Evolutionary conservation across 2,797 vertebrate species (phyloP).

Genomic region (Miichthys miiuy): DNA sequence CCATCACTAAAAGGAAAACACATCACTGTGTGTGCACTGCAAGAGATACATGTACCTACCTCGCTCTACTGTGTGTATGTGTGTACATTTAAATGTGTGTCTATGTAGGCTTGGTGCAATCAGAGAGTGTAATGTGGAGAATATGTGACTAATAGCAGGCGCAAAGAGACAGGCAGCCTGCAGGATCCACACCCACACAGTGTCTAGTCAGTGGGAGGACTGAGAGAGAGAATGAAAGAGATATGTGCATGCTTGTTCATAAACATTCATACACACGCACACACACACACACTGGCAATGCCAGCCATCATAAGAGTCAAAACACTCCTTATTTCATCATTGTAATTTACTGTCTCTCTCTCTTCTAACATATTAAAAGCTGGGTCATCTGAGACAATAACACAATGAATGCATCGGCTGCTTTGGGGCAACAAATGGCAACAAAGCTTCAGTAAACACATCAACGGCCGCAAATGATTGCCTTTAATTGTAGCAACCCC

Average conservation of each 20-base stretch:
- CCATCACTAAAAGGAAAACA: conserved; percentile 45
- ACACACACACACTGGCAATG: neutral
- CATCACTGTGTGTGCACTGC: conserved; percentile 8
- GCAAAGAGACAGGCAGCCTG: conserved; percentile 71
- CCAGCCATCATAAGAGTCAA: too few species aligned
- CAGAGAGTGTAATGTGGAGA: conserved; percentile 65
- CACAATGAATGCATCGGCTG: too few species aligned
- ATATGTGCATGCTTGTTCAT: conserved; percentile 5
- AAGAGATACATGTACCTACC: conserved; percentile 30
- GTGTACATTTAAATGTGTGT: conserved; percentile 33
- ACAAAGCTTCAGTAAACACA: too few species aligned
- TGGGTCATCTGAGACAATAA: too few species aligned
- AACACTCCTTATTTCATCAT: too few species aligned
- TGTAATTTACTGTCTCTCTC: too few species aligned
- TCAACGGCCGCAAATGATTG: too few species aligned
- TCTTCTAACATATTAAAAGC: too few species aligned
- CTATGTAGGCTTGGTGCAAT: conserved; percentile 36
- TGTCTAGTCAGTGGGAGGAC: conserved; percentile 78
- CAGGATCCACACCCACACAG: conserved; percentile 75
- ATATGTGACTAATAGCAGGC: conserved; percentile 77
- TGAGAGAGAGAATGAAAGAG: conserved; percentile 69
- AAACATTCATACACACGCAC: conserved; percentile 12
- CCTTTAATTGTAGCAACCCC: too few species aligned
- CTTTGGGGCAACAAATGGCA: too few species aligned
- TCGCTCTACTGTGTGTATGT: conserved; percentile 17